Percentiles rank a stretch among this genome's conserved stretches.
Conservation (phyloP, 2,113 vertebrate species). For the Engystomops pustulosus region DNA sequence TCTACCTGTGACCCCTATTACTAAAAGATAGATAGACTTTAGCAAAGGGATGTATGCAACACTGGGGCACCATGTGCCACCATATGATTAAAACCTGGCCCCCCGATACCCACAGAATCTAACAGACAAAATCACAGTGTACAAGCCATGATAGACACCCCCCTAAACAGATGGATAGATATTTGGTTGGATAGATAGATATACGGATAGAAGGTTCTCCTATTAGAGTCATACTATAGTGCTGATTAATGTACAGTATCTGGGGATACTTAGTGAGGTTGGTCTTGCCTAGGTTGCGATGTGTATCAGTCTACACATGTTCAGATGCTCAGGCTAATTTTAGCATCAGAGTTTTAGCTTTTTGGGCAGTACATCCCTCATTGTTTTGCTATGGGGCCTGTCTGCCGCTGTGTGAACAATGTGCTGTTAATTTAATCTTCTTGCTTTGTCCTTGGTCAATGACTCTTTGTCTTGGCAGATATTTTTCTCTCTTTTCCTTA, state of each 20-base stretch:
- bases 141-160: too few relatives aligned
- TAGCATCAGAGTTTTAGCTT: not conserved
- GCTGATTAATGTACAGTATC: too few relatives aligned
- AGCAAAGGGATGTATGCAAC: too few relatives aligned
- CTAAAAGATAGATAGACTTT: too few relatives aligned
- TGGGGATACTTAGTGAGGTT: too few relatives aligned
- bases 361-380: not conserved
- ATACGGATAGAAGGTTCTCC: not conserved
- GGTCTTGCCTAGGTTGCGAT: not conserved
- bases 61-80: too few relatives aligned
- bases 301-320: not conserved
- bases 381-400: not conserved
- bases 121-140: too few relatives aligned
- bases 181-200: not conserved
- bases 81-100: too few relatives aligned
- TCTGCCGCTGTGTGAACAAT: slow-evolving; percentile 19
- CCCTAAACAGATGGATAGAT: not conserved
- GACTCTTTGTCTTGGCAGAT: slow-evolving; percentile 22
- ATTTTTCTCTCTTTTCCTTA: slow-evolving; percentile 27
- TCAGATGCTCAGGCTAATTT: not conserved
- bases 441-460: slow-evolving; percentile 34
- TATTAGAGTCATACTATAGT: too few relatives aligned
- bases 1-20: too few relatives aligned
- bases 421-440: slow-evolving; percentile 31
- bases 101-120: too few relatives aligned